phyloP scores from a whole-genome alignment of 2,797 vertebrate genomes.

The Cheirogaleus major region DNA sequence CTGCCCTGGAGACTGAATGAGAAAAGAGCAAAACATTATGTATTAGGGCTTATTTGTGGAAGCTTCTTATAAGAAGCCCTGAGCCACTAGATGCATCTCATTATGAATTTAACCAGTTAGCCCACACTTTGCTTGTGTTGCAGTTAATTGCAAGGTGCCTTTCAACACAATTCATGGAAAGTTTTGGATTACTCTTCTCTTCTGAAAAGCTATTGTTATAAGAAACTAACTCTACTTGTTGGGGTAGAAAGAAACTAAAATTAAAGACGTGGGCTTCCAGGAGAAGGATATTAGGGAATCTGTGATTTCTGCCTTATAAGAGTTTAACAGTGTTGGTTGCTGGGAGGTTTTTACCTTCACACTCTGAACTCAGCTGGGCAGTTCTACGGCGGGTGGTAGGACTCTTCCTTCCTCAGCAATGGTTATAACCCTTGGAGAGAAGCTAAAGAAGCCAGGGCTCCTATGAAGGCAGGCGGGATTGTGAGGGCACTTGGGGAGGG shows the following conservation, averaged over 20 bases:
- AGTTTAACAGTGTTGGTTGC: neutral
- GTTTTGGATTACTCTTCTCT: conserved; percentile 56
- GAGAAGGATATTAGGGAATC: neutral
- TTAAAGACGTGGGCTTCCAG: neutral
- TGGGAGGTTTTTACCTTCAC: neutral
- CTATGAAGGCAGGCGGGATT: conserved; percentile 57
- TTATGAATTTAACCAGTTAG: conserved; percentile 73
- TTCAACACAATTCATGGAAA: conserved; percentile 53
- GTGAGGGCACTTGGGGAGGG: conserved; percentile 62
- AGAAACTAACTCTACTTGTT: neutral
- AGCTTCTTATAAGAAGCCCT: conserved; percentile 67
- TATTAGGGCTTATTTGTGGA: conserved; percentile 71
- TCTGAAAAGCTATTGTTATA: conserved; percentile 33
- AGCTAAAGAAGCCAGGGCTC: conserved; percentile 60
- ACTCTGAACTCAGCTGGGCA: neutral
- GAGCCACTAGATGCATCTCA: conserved; percentile 66
- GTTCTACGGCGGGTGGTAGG: neutral
- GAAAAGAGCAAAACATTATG: conserved; percentile 73
- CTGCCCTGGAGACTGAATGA: conserved; percentile 70
- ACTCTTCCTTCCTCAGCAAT: neutral
- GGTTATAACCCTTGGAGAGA: conserved; percentile 45
- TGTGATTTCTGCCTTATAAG: neutral
- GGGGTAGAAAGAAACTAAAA: neutral
- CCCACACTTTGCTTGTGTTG: conserved; percentile 65
- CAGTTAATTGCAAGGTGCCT: conserved; percentile 71